Evolutionary conservation across 2,113 vertebrate genomes (phyloP).

Genomic region (Hypanus sabinus): DNA sequence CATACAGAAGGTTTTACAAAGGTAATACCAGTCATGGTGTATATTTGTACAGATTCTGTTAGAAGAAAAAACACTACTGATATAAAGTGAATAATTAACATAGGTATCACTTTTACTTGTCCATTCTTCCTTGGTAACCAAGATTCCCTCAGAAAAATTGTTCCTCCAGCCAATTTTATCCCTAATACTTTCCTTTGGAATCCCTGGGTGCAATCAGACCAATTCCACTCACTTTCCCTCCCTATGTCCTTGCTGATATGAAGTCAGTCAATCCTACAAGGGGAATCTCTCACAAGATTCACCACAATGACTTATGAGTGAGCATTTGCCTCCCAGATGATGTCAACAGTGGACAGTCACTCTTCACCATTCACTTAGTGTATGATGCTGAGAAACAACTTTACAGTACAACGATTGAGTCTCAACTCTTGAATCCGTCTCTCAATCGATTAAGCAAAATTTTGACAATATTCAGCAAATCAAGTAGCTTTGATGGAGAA

Average conservation of each 20-base stretch:
- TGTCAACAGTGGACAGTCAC: neutral
- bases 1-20: conserved; percentile 73
- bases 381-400: neutral
- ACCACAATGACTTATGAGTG: neutral
- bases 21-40: conserved; percentile 54
- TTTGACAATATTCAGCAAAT: neutral
- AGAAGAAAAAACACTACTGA: neutral
- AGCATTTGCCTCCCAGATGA: neutral
- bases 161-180: neutral
- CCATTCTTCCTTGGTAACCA: neutral
- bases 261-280: neutral
- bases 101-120: neutral
- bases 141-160: neutral
- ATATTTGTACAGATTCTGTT: neutral
- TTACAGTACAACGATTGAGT: neutral
- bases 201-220: neutral
- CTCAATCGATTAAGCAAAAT: neutral
- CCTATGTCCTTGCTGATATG: neutral
- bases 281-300: neutral
- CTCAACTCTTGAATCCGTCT: neutral
- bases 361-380: neutral
- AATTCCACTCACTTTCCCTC: too few relatives aligned
- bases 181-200: neutral
- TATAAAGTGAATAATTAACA: neutral
- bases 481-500: too few relatives aligned